Conservation (phyloP, 2,797 vertebrate species). For the Enteromius thamalakanensis region DNA sequence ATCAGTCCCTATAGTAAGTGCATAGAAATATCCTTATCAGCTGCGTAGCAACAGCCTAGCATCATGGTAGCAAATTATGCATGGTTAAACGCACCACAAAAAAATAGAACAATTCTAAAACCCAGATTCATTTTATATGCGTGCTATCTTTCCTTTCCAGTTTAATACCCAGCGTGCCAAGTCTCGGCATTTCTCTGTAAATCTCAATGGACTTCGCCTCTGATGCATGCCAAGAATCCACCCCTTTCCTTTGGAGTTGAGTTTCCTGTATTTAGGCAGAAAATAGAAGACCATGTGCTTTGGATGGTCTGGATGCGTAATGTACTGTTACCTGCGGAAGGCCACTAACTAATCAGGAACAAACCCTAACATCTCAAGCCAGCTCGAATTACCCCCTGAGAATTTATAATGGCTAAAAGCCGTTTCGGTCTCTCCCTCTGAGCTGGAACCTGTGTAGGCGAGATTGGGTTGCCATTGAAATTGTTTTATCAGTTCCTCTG, state of each 20-base stretch:
- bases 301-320: conserved; percentile 53
- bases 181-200: background rate
- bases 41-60: background rate
- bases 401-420: conserved; percentile 69
- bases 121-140: background rate
- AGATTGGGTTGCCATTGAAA: conserved; percentile 70
- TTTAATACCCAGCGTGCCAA: background rate
- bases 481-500: conserved; percentile 69
- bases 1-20: background rate
- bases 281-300: background rate
- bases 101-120: background rate
- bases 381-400: conserved; percentile 59
- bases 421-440: conserved; percentile 54
- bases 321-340: conserved; percentile 55
- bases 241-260: background rate
- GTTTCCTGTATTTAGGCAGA: conserved; percentile 7
- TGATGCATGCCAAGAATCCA: background rate
- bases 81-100: background rate
- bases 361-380: conserved; percentile 53
- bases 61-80: background rate
- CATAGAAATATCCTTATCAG: background rate
- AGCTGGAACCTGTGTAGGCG: conserved; percentile 56
- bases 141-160: background rate
- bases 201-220: background rate
- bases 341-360: conserved; percentile 69